Evolutionary conservation across 2,113 vertebrate species (phyloP).

Genomic region (Chaenocephalus aceratus): DNA sequence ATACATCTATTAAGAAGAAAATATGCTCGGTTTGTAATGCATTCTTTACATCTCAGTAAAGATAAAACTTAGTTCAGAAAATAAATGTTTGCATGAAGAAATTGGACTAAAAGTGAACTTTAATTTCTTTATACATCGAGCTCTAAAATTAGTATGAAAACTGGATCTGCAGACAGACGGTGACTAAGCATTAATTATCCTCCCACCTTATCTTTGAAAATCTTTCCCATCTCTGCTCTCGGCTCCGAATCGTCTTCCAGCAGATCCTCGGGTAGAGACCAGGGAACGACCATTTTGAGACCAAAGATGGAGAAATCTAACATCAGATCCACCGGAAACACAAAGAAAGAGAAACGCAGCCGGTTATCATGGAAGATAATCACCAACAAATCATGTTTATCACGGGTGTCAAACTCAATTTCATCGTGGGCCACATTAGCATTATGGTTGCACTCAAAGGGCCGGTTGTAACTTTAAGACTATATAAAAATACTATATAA

Average conservation of each 20-base stretch:
- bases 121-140: too few relatives aligned
- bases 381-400: too few relatives aligned
- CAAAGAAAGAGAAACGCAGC: background rate
- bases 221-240: conserved; percentile 32
- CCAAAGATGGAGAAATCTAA: background rate
- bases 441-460: too few relatives aligned
- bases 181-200: background rate
- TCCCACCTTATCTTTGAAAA: conserved; percentile 61
- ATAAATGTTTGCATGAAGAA: too few relatives aligned
- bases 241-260: conserved; percentile 24
- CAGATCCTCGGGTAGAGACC: conserved; percentile 49
- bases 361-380: background rate
- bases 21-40: background rate
- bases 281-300: conserved; percentile 68
- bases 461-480: too few relatives aligned
- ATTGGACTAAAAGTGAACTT: too few relatives aligned
- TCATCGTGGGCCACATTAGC: too few relatives aligned
- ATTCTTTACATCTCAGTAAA: background rate
- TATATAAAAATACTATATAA: too few relatives aligned
- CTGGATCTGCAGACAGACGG: background rate
- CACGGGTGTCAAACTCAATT: too few relatives aligned
- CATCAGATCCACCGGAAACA: background rate
- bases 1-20: too few relatives aligned
- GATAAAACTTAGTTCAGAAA: too few relatives aligned
- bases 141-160: background rate